Evolutionary conservation across 2,797 vertebrate species (phyloP), one percentile per base, ranked within the genome.

Genomic region (Vultur gryphus): DNA sequence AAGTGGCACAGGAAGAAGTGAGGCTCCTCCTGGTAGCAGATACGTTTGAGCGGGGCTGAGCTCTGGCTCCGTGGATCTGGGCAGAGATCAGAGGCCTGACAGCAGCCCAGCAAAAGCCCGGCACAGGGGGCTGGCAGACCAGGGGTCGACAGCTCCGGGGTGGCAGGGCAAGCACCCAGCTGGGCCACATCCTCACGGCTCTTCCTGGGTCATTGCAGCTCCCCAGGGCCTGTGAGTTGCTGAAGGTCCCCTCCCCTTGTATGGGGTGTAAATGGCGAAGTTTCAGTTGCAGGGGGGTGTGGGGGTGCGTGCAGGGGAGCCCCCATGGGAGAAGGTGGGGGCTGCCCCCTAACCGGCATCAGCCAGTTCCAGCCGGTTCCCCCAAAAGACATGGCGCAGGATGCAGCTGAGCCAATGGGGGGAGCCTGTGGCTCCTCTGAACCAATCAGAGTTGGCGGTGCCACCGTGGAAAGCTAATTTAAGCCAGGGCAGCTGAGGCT

Each of bases 301-400:
- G 16, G 13, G 14, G 15, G 16, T 7, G 24, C 4, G 1, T 13
- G 16, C 23, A 10, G 23, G 18, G 24, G 11, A 33, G 6, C 11
- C 29, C 15, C 19, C 1, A 3, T 11, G 43, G 29, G 31, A 61
- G 55, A 35, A 59, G 24, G 35, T 29, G 46, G 10, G 5, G 7
- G 10, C 49, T 39, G 13, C 4, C 35, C 9, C 17, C 26, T 9
- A 23, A 58, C 29, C 1, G 4, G 18, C 44, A 44, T 16, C 12
- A 28, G 28, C 19, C 16, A 3, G 15, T 29, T 44, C n/a, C 55
- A 23, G 19, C 3, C 5, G 4, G 28, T 11, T 39, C 20, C n/a
- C n/a, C 16, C 16, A 12, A 2, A 1, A 3, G 41, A 8, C 61
- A 49, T 1, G 3, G 15, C 4, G 3, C 39, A 13, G 20, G 29